Evolutionary conservation across 2,113 vertebrate species (phyloP), one percentile per base, ranked within the genome.

Genomic region (Paedocypris sp.): DNA sequence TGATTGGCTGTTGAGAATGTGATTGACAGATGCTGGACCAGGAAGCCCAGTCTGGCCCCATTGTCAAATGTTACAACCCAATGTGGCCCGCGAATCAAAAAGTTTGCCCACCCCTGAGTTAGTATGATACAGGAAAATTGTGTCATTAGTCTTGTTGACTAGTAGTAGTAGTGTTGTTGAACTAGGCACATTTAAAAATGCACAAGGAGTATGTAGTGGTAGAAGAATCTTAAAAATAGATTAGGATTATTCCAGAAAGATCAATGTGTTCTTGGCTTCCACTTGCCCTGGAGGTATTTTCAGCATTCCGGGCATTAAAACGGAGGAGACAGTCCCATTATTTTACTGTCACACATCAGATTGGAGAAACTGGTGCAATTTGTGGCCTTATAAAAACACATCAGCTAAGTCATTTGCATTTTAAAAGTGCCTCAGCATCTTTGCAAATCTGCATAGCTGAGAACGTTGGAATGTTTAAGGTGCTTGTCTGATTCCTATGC

Each of bases 331-430:
- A 68, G 63, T 67, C 25, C 28, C 43, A 66, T 73, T 65, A 76
- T 67, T 69, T 52, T 23, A 36, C 66, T 29, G 49, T 49, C 56
- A 35, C 22, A 33, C 35, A 61, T 74, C 49, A 49, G 57, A 57
- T 65, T 45, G 50, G 38, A 51, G 18, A 50, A 56, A 59, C 42
- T 6, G 18, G 19, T 28, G 35, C n/a, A 28, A 54, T 71, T 68
- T 62, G 62, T 35, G 61, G 39, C 39, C 51, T 68, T 61, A 71
- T 64, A 70, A 75, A 71, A 69, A 67, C 59, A 66, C 54, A 63
- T 47, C 43, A 56, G 67, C 47, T 60, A 68, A 66, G 66, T 59
- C 62, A 68, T 66, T 41, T 72, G 41, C 41, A 58, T 53, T 51
- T 54, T 15, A 35, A 52, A 64, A 42, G 61, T 28, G 45, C 23